A percentile compares a stretch with the other conserved stretches of the same genome.
These are phyloP conservation scores for Notospermus geniculatus DNA, from an alignment of 1,140 invertebrate species.

Conservation along the genomic window DNA sequence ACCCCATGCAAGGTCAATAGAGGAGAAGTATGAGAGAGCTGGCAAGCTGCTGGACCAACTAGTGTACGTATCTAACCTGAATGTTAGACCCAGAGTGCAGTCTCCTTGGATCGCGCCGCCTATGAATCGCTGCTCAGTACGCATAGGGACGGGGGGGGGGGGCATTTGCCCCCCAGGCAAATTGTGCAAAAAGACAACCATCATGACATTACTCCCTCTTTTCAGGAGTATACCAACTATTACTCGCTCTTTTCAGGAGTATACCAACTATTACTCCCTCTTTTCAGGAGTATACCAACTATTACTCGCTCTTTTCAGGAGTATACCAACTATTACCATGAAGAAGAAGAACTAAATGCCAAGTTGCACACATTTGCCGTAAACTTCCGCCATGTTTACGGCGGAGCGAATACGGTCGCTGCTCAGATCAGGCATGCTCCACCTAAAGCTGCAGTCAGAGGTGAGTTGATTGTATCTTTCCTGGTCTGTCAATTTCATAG, in stretches of 20 bases:
- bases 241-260: too few species aligned
- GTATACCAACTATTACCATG: conserved; percentile 41
- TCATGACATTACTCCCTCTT: too few species aligned
- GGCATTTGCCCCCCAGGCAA: too few species aligned
- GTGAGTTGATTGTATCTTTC: not conserved
- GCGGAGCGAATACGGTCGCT: conserved; percentile 52
- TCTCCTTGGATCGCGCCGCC: too few species aligned
- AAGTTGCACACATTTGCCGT: conserved; percentile 52
- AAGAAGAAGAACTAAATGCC: conserved; percentile 51
- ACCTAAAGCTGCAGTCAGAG: not conserved
- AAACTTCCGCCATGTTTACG: conserved; percentile 49
- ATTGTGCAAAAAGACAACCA: too few species aligned
- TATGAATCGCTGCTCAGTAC: too few species aligned
- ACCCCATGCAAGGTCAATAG: conserved; percentile 37
- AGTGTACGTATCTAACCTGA: conserved; percentile 43
- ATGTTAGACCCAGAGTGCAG: too few species aligned
- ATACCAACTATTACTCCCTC: too few species aligned
- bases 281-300: conserved; percentile 28
- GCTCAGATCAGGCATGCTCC: conserved; percentile 45
- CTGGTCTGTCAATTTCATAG: too few species aligned
- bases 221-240: too few species aligned
- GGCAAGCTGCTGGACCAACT: conserved; percentile 47
- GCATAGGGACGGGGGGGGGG: too few species aligned
- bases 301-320: too few species aligned
- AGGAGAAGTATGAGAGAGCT: conserved; percentile 34